Base-by-base conservation (phyloP, 2,888 invertebrate species). In the Pteria penguin region DNA sequence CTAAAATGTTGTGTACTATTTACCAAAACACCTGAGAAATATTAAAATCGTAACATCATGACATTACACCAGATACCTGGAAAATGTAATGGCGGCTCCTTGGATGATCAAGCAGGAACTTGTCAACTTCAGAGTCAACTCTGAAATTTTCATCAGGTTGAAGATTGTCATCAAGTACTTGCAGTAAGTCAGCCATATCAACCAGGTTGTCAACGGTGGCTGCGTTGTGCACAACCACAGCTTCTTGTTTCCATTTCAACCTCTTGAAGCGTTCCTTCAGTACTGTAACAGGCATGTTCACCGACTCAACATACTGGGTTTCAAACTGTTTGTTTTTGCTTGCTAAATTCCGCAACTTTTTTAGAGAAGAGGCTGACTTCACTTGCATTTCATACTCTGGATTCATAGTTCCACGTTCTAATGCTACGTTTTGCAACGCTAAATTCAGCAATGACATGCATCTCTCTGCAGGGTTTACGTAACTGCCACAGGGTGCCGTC, bases 391-490 rank as follows among this genome's bases (percentile, higher is more conserved):
- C 72, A 72, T 11, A 58, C 4, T 27, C 72, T 14, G 54, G 61
- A 2, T 32, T n/a, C 71, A 71, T 45, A 72, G 36, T n/a, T n/a
- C n/a, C n/a, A n/a, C n/a, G n/a, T n/a, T n/a, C n/a, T n/a, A n/a
- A n/a, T 14, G 76, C 57, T 11, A 72, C 73, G 70, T 73, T 68
- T 52, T 81, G 80, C 5, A 81, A 69, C 2, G 55, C 78, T 3
- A 73, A 1, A 57, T 81, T 78, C 8, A 57, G n/a, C 2, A n/a
- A 8, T 3, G 14, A 5, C 80, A 81, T 78, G 2, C 54, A 14
- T 22, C 78, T 60, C 63, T 81, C 68, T 5, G 78, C 80, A 36
- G 78, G 78, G 32, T 81, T 81, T 18, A 31, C 5, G 33, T 74
- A 78, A 62, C 65, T 67, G 14, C 68, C 54, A 8, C n/a, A 66